These are phyloP conservation scores for Gobio gobio DNA, from an alignment of 2,113 vertebrate genomes.

Conservation along the genomic window DNA sequence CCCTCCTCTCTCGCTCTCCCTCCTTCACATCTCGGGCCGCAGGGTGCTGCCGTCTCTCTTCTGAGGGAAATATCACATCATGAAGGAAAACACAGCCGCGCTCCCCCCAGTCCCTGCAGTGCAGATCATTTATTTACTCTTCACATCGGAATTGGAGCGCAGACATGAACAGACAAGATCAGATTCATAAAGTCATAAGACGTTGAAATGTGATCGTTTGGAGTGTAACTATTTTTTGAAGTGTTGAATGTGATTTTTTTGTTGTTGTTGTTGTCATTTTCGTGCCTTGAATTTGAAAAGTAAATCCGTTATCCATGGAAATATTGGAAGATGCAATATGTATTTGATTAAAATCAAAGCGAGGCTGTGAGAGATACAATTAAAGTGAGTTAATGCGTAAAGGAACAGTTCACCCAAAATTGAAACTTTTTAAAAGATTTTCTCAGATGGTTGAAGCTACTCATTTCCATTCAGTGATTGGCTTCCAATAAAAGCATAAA, in stretches of 20 bases:
- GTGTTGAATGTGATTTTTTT: not conserved
- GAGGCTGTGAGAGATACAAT: not conserved
- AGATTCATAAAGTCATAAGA: conserved; percentile 27
- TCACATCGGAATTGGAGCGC: not conserved
- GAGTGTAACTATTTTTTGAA: not conserved
- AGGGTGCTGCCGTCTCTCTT: conserved; percentile 44
- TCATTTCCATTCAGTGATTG: not conserved
- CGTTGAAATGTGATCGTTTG: conserved; percentile 8
- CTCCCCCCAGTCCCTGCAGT: not conserved
- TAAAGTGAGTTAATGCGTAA: not conserved
- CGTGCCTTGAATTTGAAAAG: not conserved
- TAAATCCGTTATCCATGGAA: not conserved
- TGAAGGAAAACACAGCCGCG: conserved; percentile 48
- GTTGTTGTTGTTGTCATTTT: not conserved
- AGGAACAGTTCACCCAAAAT: not conserved
- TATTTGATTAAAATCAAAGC: not conserved
- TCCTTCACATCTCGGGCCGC: conserved; percentile 9
- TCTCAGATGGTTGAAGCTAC: not conserved
- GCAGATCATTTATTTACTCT: conserved; percentile 38
- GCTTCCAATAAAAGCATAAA: not conserved
- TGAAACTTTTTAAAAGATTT: not conserved
- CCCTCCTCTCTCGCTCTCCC: not conserved
- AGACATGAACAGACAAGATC: conserved; percentile 26
- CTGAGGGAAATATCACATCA: conserved; percentile 55
- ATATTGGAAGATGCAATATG: not conserved